Evolutionary conservation across 2,113 vertebrate species (phyloP).

Genomic region (Polypterus bichir): DNA sequence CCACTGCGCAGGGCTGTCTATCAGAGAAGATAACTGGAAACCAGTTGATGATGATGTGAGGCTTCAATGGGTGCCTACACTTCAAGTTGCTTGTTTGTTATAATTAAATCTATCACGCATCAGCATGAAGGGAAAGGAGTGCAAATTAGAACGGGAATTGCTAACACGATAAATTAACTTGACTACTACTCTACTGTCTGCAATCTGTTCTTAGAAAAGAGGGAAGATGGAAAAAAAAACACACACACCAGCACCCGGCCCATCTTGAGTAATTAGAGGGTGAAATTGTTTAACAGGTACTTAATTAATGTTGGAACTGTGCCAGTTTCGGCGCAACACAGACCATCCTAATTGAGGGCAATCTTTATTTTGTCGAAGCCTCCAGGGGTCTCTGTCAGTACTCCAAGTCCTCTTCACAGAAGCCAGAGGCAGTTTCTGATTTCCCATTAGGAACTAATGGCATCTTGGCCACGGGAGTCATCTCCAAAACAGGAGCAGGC

Average conservation of each 20-base stretch:
- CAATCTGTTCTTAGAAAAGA: neutral
- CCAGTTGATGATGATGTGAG: conserved; percentile 21
- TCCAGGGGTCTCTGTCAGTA: conserved; percentile 36
- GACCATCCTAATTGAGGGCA: conserved; percentile 56
- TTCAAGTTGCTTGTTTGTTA: conserved; percentile 37
- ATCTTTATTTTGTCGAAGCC: conserved; percentile 41
- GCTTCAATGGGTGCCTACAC: conserved; percentile 31
- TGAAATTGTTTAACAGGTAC: conserved; percentile 65
- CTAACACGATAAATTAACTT: conserved; percentile 30
- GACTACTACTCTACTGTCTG: conserved; percentile 11
- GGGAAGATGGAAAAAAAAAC: neutral
- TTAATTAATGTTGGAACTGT: conserved; percentile 53
- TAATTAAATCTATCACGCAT: conserved; percentile 53
- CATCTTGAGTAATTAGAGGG: conserved; percentile 46
- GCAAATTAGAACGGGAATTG: neutral
- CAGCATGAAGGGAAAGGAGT: conserved; percentile 6
- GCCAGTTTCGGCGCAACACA: conserved; percentile 49
- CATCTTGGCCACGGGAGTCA: conserved; percentile 33
- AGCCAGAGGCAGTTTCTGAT: conserved; percentile 46
- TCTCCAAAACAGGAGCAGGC: conserved; percentile 21
- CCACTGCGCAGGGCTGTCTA: too few species aligned
- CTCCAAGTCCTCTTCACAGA: conserved; percentile 31
- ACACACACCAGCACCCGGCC: conserved; percentile 30
- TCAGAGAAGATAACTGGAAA: conserved; percentile 19
- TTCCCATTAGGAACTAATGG: conserved; percentile 54